These are phyloP conservation scores for Gymnopithys bicolor DNA, from an alignment of 2,797 vertebrate genomes.

Conservation along the genomic window DNA sequence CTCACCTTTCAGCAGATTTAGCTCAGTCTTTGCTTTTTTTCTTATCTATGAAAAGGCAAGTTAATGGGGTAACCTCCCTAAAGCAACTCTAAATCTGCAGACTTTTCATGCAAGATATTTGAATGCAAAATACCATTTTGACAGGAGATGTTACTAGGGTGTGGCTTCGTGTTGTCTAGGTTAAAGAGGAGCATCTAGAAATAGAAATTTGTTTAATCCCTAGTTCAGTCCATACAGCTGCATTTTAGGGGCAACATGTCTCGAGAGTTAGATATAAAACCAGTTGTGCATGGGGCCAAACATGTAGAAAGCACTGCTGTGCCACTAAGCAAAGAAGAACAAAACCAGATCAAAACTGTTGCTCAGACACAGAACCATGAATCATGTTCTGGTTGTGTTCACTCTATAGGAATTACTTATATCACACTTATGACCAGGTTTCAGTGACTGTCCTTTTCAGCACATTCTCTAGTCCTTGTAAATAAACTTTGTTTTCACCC, in stretches of 20 bases:
- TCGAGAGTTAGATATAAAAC: not conserved
- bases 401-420: not conserved
- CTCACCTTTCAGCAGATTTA: not conserved
- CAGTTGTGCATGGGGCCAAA: not conserved
- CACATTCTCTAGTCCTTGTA: fast-evolving
- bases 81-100: not conserved
- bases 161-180: not conserved
- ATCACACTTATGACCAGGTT: fast-evolving
- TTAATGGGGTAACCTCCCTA: not conserved
- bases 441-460: not conserved
- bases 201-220: not conserved
- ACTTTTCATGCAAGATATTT: not conserved
- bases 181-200: not conserved
- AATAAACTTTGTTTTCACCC: not conserved
- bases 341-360: not conserved
- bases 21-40: not conserved
- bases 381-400: not conserved
- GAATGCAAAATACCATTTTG: not conserved
- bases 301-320: fast-evolving
- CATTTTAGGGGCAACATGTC: fast-evolving
- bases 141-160: not conserved
- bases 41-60: not conserved
- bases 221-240: not conserved
- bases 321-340: not conserved
- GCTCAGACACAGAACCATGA: not conserved